Evolutionary conservation across 1,140 invertebrate species (phyloP), one percentile per base, ranked within the genome.

Genomic region (Xylocopa sonorina): DNA sequence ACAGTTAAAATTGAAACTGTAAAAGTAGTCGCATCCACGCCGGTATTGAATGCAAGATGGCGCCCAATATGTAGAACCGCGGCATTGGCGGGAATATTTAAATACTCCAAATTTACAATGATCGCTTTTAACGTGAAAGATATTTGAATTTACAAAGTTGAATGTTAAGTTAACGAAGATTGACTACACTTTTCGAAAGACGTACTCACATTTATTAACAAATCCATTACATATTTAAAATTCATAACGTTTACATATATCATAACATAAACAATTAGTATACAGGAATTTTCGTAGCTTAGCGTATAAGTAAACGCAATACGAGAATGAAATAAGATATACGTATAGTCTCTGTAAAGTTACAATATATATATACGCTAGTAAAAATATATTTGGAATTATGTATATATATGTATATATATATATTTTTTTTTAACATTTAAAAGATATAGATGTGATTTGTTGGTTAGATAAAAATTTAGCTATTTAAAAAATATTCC

Each of bases 121-220:
- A 34, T 14, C 3, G 0, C 12, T n/a, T 38, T 60, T 21, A 1
- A 58, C 27, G 18, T 0, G 10, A 27, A 3, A n/a, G n/a, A n/a
- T n/a, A n/a, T n/a, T n/a, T n/a, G n/a, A n/a, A n/a, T n/a, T n/a
- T n/a, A n/a, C n/a, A n/a, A n/a, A n/a, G n/a, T n/a, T n/a, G n/a
- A n/a, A n/a, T n/a, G n/a, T 53, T 32, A 24, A 18, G 50, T 53
- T 16, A 38, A 18, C 18, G 21, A 55, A 55, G 10, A 41, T 29
- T n/a, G n/a, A 16, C 14, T 2, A 0, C 3, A 41, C n/a, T 34
- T 24, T 57, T 41, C 60, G 5, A 29, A 43, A 27, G 73, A 66
- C 43, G 41, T 29, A 27, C 27, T 66, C 57, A 55, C 24, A 57
- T 76, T 76, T 76, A 76, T 76, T 76, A 69, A 50, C 43, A 48